Base-by-base conservation (phyloP, 2,113 vertebrate genomes). In the Pedionomus torquatus region DNA sequence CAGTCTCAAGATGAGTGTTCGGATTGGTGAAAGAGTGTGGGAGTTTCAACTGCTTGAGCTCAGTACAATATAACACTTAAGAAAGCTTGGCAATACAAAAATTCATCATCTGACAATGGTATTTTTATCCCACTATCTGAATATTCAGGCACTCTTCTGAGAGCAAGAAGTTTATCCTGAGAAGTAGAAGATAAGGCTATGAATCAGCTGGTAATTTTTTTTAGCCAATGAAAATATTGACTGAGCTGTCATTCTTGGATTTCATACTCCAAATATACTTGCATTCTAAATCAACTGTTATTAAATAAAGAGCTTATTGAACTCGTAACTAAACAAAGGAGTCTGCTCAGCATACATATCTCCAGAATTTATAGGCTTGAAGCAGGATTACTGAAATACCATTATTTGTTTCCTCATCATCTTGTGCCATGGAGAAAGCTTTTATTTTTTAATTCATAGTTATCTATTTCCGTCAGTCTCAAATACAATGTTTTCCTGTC, bases 261-360 rank as follows among this genome's bases (percentile, higher is more conserved):
- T 94, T 96, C 91, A 80, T 63, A 63, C 10, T 71, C n/a, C 43
- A 87, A 72, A 89, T 61, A 64, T 23, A 72, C 57, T 95, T 90
- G 64, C 74, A 79, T 91, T 95, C 63, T 60, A 84, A 93, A 84
- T 89, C 69, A 87, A 71, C 81, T 76, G 33, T 39, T 91, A 84
- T 91, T 93, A 93, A 87, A 37, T 76, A 90, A 95, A 95, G 64
- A 95, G 83, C 65, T 90, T 91, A 72, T 58, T 96, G 82, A 91
- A 91, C 25, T 70, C 61, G n/a, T 52, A 91, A 39, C 57, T 92
- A 95, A 94, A 87, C 76, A 90, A 90, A 93, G 52, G 37, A 74
- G 65, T 77, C 69, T 82, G 51, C 76, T 84, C 69, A 74, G 57
- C 75, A 54, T 71, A 83, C 19, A 17, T 74, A 76, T 69, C 26